phyloP scores from a whole-genome alignment of 2,888 invertebrate species.

The Meteorus cinctellus region DNA sequence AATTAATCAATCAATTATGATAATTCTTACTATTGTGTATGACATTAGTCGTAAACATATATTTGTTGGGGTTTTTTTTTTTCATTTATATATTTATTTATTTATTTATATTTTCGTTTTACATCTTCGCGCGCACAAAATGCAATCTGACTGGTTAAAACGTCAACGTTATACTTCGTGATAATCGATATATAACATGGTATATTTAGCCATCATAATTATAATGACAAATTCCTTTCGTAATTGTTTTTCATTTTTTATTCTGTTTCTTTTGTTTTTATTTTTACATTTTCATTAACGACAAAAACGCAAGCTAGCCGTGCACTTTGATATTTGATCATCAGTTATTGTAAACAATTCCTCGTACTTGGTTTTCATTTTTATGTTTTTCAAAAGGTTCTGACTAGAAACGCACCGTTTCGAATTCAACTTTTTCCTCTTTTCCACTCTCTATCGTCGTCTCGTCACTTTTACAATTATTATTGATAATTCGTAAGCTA shows the following conservation, averaged over 20 bases:
- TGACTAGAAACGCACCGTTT: conserved; percentile 61
- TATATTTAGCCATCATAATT: conserved; percentile 6
- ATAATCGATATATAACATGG: conserved; percentile 24
- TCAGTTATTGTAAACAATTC: conserved; percentile 18
- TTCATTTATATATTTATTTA: conserved; percentile 42
- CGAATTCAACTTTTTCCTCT: conserved; percentile 42
- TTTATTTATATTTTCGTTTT: conserved; percentile 45
- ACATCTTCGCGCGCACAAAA: conserved; percentile 36
- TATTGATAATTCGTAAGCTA: conserved; percentile 56
- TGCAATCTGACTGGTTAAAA: conserved; percentile 7
- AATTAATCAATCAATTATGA: conserved; percentile 39
- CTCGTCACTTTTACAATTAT: conserved; percentile 54
- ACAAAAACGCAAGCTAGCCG: conserved; percentile 29
- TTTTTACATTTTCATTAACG: conserved; percentile 2
- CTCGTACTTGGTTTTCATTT: neutral
- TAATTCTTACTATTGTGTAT: conserved; percentile 34
- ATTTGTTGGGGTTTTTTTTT: conserved; percentile 46
- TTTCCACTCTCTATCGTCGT: conserved; percentile 39
- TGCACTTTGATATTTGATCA: conserved; percentile 23
- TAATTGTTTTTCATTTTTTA: conserved; percentile 3
- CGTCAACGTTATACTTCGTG: conserved; percentile 17
- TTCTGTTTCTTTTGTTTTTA: neutral
- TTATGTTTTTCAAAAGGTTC: conserved; percentile 27
- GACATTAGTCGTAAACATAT: conserved; percentile 31
- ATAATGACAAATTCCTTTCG: conserved; percentile 17